Conservation (phyloP, 2,888 invertebrate species). For the Andrena minutula region DNA sequence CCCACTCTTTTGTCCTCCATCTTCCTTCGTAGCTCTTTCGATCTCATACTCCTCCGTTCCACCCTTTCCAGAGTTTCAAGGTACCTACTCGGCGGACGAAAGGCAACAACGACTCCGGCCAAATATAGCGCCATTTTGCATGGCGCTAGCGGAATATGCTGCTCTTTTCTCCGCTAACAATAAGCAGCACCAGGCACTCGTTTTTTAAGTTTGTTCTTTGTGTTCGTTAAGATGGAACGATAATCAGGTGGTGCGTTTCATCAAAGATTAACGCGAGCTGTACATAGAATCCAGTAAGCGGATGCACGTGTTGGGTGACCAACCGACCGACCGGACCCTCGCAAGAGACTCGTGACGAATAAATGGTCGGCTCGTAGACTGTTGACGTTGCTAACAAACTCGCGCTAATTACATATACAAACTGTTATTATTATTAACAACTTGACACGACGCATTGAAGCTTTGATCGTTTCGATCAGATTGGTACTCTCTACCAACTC, state of each 20-base stretch:
- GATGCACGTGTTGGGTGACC: background rate
- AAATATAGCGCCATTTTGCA: background rate
- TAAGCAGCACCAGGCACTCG: background rate
- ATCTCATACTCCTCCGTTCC: background rate
- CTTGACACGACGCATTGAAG: too few relatives aligned
- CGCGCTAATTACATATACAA: too few relatives aligned
- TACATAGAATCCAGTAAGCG: too few relatives aligned
- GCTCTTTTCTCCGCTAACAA: background rate
- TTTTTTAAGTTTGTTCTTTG: background rate
- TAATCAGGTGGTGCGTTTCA: background rate
- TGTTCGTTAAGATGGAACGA: background rate
- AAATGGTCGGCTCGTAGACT: too few relatives aligned
- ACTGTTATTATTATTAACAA: too few relatives aligned
- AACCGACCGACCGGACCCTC: background rate
- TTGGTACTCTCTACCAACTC: constrained; percentile 2
- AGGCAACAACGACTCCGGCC: too few relatives aligned
- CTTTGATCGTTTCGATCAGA: constrained; percentile 12
- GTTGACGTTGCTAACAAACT: too few relatives aligned
- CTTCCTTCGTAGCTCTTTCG: background rate
- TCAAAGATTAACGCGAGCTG: too few relatives aligned
- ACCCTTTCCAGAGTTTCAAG: too few relatives aligned
- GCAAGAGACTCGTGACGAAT: too few relatives aligned
- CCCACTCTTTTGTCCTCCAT: background rate
- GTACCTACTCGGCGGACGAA: too few relatives aligned
- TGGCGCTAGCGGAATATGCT: background rate